Evolutionary conservation across 1,140 invertebrate species (phyloP).

Genomic region (Atopsyche davidsoni): DNA sequence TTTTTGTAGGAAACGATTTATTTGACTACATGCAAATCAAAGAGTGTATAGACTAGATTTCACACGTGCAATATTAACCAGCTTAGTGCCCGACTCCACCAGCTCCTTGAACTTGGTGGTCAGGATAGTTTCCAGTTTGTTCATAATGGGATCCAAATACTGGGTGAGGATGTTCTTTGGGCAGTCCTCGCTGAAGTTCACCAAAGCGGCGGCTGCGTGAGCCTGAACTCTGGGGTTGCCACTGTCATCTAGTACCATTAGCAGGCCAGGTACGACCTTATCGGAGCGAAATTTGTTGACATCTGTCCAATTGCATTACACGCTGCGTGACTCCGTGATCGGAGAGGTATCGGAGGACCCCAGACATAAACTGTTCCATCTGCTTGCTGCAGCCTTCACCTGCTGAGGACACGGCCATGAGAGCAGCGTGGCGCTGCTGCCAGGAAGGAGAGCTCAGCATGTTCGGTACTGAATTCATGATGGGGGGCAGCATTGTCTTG

Average conservation of each 20-base stretch:
- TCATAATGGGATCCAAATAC: constrained; percentile 88
- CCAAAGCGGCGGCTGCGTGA: constrained; percentile 88
- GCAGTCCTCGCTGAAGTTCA: constrained; percentile 99
- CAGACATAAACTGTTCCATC: constrained; percentile 92
- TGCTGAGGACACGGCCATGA: constrained; percentile 97
- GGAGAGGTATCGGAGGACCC: constrained; percentile 79
- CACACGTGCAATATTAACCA: too few relatives aligned
- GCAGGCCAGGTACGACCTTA: constrained; percentile 84
- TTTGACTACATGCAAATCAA: too few relatives aligned
- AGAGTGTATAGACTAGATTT: too few relatives aligned
- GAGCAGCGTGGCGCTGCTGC: constrained; percentile 86
- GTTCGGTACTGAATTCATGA: constrained; percentile 75
- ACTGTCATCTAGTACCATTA: constrained; percentile 88
- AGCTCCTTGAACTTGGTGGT: constrained; percentile 91
- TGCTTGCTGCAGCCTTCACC: constrained; percentile 98
- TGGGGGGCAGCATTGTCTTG: constrained; percentile 87
- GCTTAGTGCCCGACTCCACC: constrained; percentile 87
- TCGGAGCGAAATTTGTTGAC: constrained; percentile 96
- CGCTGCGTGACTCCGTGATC: constrained; percentile 87
- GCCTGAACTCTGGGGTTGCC: constrained; percentile 83
- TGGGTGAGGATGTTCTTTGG: constrained; percentile 87
- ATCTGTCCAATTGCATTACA: constrained; percentile 99
- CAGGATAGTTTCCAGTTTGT: constrained; percentile 85
- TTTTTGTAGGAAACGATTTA: too few relatives aligned
- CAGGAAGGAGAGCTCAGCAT: constrained; percentile 82